phyloP scores from a whole-genome alignment of 2,797 vertebrate species.

The Oreortyx pictus region DNA sequence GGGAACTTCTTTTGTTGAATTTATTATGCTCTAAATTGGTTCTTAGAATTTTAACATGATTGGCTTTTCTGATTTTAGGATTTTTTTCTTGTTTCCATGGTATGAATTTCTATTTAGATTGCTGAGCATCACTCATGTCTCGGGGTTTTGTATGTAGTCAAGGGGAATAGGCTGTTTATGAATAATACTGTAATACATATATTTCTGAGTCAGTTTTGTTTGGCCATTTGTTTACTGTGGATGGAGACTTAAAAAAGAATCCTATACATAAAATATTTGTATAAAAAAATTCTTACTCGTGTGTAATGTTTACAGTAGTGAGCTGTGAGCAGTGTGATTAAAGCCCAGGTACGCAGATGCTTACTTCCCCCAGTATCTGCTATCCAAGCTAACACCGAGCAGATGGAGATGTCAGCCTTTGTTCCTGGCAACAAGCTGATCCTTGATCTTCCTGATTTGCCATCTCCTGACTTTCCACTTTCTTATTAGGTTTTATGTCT shows the following conservation, averaged over 20 bases:
- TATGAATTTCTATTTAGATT: neutral
- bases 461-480: neutral
- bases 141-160: neutral
- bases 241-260: neutral
- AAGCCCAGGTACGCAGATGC: neutral
- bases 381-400: neutral
- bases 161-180: neutral
- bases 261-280: neutral
- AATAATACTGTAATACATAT: neutral
- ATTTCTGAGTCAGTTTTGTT: neutral
- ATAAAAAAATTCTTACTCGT: neutral
- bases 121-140: neutral
- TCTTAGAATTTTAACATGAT: accelerated
- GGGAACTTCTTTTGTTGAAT: neutral
- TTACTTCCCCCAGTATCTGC: neutral
- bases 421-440: neutral
- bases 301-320: neutral
- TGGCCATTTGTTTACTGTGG: neutral
- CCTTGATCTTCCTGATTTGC: neutral
- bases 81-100: neutral
- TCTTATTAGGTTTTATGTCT: neutral
- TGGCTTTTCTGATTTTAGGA: neutral
- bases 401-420: neutral
- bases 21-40: neutral
- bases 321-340: neutral